phyloP scores from a whole-genome alignment of 1,140 invertebrate species.

The Pollicipes pollicipes region DNA sequence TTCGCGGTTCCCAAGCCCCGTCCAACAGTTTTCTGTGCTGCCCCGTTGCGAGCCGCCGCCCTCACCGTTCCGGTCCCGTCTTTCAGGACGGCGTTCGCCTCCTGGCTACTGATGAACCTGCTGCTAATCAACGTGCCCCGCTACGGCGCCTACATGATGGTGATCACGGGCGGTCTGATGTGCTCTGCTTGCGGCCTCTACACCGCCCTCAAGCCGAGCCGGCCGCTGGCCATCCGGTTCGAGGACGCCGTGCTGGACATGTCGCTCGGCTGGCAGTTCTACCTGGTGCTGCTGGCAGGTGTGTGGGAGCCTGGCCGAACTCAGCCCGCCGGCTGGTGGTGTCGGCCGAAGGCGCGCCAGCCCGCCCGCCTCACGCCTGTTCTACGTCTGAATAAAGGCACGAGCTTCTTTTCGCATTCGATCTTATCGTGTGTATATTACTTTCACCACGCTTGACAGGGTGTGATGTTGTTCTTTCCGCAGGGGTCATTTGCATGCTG shows the following conservation, averaged over 20 bases:
- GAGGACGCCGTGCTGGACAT: constrained; percentile 63
- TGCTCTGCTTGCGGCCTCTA: constrained; percentile 45
- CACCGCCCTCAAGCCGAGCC: constrained; percentile 57
- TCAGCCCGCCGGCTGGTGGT: no score
- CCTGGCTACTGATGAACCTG: constrained; percentile 83
- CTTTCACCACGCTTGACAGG: no score
- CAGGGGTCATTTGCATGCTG: constrained; percentile 52
- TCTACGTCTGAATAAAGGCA: no score
- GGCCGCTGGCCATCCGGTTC: constrained; percentile 61
- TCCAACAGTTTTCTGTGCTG: no score
- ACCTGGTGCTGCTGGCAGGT: constrained; percentile 74
- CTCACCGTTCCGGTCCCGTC: no score
- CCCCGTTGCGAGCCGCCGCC: no score
- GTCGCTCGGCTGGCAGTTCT: constrained; percentile 80
- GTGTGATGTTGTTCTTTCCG: constrained; percentile 25
- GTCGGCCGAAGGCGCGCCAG: no score
- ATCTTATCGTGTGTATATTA: constrained; percentile 3
- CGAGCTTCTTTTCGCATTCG: no score
- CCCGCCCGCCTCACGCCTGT: no score
- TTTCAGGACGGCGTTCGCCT: constrained; percentile 66
- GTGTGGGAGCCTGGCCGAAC: no score
- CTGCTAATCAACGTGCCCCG: constrained; percentile 75
- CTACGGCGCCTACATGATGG: constrained; percentile 80
- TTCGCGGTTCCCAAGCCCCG: no score
- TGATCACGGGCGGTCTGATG: constrained; percentile 43